A percentile compares a stretch with the other conserved stretches of the same genome.
Evolutionary conservation across 2,888 invertebrate genomes (phyloP).

Genomic region (Plebejus melissa): DNA sequence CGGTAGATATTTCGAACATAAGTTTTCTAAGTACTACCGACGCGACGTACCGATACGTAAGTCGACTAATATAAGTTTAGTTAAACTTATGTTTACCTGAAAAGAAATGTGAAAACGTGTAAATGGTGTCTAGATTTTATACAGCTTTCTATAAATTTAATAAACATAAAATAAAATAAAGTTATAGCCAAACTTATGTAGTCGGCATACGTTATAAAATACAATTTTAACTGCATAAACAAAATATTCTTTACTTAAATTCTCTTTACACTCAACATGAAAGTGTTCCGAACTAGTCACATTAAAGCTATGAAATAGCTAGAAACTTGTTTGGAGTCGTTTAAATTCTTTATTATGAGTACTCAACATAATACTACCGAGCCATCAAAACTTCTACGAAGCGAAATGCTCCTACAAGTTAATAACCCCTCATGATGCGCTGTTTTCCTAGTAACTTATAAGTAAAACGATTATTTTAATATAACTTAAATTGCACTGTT

Average conservation of each 20-base stretch:
- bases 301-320: background rate
- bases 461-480: constrained; percentile 2
- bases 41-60: no score
- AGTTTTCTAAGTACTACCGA: no score
- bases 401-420: constrained; percentile 15
- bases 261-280: background rate
- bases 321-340: constrained; percentile 1
- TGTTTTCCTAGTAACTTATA: constrained; percentile 24
- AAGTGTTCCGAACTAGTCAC: constrained; percentile 5
- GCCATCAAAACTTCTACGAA: constrained; percentile 24
- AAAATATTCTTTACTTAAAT: background rate
- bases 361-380: background rate
- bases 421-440: background rate
- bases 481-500: background rate
- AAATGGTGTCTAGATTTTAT: no score
- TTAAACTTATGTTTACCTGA: no score
- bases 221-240: background rate
- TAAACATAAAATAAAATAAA: no score
- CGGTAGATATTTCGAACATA: no score
- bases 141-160: no score
- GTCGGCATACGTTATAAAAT: background rate
- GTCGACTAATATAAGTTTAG: no score
- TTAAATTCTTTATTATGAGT: constrained; percentile 10
- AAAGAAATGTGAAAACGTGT: no score
- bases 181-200: no score